Evolutionary conservation across 2,797 vertebrate genomes (phyloP).

Genomic region (Sarcophilus harrisii): DNA sequence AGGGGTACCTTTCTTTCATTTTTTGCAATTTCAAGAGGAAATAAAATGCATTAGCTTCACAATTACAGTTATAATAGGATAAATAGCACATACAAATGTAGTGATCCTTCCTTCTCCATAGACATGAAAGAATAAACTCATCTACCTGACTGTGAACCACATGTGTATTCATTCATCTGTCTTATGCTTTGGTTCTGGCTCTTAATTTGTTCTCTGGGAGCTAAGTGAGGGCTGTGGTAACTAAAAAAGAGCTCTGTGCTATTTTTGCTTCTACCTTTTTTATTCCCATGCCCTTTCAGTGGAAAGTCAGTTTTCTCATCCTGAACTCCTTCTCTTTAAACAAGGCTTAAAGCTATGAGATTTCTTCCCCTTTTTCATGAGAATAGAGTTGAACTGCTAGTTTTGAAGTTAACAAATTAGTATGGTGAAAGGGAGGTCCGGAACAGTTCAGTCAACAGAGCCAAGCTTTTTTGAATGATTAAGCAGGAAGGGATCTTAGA

Average conservation of each 20-base stretch:
- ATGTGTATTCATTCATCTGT: not conserved
- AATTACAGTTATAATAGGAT: not conserved
- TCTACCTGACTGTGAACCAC: not conserved
- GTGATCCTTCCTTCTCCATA: conserved; percentile 8
- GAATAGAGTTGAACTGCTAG: not conserved
- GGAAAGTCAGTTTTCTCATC: conserved; percentile 27
- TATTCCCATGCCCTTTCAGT: not conserved
- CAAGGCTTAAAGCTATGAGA: not conserved
- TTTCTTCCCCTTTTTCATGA: not conserved
- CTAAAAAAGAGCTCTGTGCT: not conserved
- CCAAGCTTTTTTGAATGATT: not conserved
- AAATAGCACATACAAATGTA: not conserved
- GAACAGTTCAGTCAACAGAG: conserved; percentile 5
- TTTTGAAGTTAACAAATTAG: conserved; percentile 9
- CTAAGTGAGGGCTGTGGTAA: not conserved
- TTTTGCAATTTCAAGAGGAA: conserved; percentile 40
- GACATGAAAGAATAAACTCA: not conserved
- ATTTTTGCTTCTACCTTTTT: not conserved
- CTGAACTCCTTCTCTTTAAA: conserved; percentile 5
- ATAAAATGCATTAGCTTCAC: not conserved
- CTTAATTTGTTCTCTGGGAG: not conserved
- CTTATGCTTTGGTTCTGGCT: not conserved
- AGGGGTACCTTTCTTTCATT: not conserved
- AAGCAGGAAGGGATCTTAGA: not conserved
- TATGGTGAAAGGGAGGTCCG: not conserved